Evolutionary conservation across 2,113 vertebrate genomes (phyloP).

Genomic region (Azemiops feae): DNA sequence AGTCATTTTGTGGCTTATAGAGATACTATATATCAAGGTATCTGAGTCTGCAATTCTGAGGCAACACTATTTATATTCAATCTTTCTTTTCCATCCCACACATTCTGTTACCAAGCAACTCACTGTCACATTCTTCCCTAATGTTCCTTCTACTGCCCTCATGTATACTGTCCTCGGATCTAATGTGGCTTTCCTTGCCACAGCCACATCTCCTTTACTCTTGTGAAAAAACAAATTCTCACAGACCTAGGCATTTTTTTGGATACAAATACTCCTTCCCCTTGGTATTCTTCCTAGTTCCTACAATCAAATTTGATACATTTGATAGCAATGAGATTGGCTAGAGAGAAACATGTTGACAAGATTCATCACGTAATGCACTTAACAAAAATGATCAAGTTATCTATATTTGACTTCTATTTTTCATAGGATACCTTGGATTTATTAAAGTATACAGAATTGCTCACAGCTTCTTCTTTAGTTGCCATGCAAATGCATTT

Average conservation of each 20-base stretch:
- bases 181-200: not conserved
- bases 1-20: not conserved
- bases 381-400: constrained; percentile 52
- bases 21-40: not conserved
- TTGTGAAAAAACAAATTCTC: not conserved
- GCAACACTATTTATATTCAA: not conserved
- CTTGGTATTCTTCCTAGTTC: not conserved
- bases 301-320: constrained; percentile 17
- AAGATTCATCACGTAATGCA: constrained; percentile 9
- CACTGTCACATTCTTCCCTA: not conserved
- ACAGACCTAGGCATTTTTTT: not conserved
- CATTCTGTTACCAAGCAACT: constrained; percentile 49
- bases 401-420: constrained; percentile 35
- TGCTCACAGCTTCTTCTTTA: not conserved
- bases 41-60: rapidly evolving
- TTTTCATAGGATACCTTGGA: constrained; percentile 27
- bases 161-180: constrained; percentile 5
- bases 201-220: constrained; percentile 17
- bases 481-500: not conserved
- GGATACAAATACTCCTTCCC: not conserved
- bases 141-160: constrained; percentile 35
- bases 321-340: not conserved
- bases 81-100: constrained; percentile 8
- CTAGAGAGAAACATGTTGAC: constrained; percentile 47
- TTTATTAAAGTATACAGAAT: constrained; percentile 42